Conservation (phyloP, 2,888 invertebrate species). For the Aphodius sticticus region DNA sequence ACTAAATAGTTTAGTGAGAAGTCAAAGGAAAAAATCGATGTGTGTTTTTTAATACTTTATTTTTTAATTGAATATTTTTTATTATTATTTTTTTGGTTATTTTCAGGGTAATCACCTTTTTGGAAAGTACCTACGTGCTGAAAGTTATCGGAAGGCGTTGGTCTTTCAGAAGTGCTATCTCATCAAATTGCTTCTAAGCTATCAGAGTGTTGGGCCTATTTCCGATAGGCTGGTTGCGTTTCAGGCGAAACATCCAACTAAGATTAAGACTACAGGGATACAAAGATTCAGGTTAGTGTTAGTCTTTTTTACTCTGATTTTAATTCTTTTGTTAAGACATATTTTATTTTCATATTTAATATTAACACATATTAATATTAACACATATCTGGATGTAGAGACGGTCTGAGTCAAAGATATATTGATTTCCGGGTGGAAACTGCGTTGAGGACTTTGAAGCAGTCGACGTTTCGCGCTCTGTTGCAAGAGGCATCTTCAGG, state of each 20-base stretch:
- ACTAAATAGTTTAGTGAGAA: background rate
- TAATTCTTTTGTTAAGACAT: background rate
- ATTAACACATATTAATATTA: too few species aligned
- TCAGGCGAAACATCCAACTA: constrained; percentile 27
- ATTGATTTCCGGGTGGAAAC: too few species aligned
- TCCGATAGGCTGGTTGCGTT: constrained; percentile 1
- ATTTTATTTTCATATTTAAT: too few species aligned
- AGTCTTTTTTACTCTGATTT: background rate
- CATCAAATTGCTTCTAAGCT: constrained; percentile 69
- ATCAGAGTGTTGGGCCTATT: constrained; percentile 43
- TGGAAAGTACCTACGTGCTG: constrained; percentile 77
- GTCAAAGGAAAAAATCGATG: background rate
- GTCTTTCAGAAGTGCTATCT: constrained; percentile 92
- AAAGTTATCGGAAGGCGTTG: constrained; percentile 87
- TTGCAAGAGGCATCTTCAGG: too few species aligned
- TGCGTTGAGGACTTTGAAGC: too few species aligned
- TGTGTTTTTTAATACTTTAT: too few species aligned
- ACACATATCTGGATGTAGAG: too few species aligned
- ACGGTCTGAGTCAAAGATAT: too few species aligned
- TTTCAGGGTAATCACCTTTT: constrained; percentile 66
- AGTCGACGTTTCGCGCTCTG: too few species aligned
- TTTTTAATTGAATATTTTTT: too few species aligned
- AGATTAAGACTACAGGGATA: constrained; percentile 31
- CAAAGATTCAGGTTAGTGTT: constrained; percentile 35
- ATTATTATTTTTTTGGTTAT: too few species aligned